These are phyloP conservation scores for Ischnura elegans DNA, from an alignment of 2,888 invertebrate genomes.

Conservation along the genomic window DNA sequence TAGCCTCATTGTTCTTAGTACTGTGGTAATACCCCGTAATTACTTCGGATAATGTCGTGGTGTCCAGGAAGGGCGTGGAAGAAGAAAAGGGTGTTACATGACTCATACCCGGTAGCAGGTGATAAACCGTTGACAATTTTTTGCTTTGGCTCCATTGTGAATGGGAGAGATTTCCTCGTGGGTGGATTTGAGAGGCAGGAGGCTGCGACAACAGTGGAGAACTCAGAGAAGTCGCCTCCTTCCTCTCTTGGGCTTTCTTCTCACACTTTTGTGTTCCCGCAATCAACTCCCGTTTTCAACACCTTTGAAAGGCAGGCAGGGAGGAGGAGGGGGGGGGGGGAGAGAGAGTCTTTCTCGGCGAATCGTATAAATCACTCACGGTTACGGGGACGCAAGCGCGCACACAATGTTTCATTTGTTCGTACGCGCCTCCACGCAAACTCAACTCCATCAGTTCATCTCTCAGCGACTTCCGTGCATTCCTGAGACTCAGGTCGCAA, in stretches of 20 bases:
- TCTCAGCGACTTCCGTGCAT: background rate
- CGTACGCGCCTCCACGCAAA: background rate
- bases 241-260: background rate
- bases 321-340: too few species aligned
- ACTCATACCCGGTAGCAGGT: background rate
- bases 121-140: background rate
- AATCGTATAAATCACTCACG: background rate
- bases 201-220: background rate
- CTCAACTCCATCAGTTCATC: background rate
- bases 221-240: background rate
- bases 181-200: background rate
- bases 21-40: too few species aligned
- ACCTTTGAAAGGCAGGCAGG: background rate
- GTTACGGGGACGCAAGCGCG: background rate
- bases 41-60: too few species aligned
- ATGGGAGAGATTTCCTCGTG: background rate
- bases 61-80: background rate
- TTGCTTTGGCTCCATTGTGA: background rate
- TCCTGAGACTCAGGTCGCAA: background rate
- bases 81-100: too few species aligned
- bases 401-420: background rate
- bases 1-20: too few species aligned
- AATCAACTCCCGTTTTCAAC: slow-evolving; percentile 26
- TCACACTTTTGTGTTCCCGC: background rate
- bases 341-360: background rate